Percentiles rank a stretch among this genome's conserved stretches.
Evolutionary conservation across 1,140 invertebrate species (phyloP).

Genomic region (Anoplolepis gracilipes): DNA sequence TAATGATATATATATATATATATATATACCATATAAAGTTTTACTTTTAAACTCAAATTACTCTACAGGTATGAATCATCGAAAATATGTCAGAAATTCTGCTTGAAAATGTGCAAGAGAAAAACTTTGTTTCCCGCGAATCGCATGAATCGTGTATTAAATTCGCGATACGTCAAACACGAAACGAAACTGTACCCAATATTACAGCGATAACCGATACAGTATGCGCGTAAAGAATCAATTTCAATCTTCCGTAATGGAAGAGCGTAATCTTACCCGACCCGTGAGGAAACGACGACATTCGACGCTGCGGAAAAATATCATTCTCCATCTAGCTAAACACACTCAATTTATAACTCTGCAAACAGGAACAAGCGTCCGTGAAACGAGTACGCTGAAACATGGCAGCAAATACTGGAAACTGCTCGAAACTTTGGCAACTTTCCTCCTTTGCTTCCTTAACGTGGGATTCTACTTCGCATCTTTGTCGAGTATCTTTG

Average conservation of each 20-base stretch:
- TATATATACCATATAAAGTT: too few species aligned
- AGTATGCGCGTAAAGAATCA: slow-evolving; percentile 3
- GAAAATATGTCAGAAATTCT: background rate
- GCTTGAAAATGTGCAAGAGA: background rate
- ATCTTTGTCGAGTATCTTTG: slow-evolving; percentile 69
- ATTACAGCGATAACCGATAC: background rate
- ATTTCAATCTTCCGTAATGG: background rate
- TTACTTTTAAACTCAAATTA: background rate
- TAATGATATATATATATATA: too few species aligned
- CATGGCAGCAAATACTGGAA: slow-evolving; percentile 54
- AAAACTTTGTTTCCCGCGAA: background rate
- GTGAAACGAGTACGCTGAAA: slow-evolving; percentile 59
- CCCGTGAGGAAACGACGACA: slow-evolving; percentile 42
- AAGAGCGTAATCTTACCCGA: slow-evolving; percentile 20
- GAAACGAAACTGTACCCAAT: background rate
- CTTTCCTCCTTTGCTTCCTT: slow-evolving; percentile 67
- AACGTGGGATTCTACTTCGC: slow-evolving; percentile 63
- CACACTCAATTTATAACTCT: slow-evolving; percentile 70
- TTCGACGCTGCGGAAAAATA: slow-evolving; percentile 59
- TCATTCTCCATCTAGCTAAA: slow-evolving; percentile 60
- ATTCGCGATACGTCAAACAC: background rate
- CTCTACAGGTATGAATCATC: background rate
- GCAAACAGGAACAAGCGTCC: slow-evolving; percentile 66
- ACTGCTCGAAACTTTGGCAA: slow-evolving; percentile 66
- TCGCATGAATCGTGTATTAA: background rate